Conservation (phyloP, 2,113 vertebrate species). For the Ictalurus punctatus region DNA sequence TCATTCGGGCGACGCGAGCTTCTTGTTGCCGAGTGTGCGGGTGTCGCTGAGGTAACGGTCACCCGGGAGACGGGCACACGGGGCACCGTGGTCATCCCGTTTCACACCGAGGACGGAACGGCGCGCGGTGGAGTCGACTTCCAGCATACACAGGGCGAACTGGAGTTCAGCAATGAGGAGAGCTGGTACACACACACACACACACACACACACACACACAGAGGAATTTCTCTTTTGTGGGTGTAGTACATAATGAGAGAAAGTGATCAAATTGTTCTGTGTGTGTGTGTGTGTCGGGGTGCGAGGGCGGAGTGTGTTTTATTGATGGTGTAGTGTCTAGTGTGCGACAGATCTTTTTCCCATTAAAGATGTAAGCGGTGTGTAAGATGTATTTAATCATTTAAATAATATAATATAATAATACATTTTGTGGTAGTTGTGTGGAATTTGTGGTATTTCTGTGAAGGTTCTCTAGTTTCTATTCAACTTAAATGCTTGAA, state of each 20-base stretch:
- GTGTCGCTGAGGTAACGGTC: constrained; percentile 80
- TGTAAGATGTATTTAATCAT: too few species aligned
- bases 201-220: constrained; percentile 55
- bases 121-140: constrained; percentile 86
- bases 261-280: neutral
- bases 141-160: constrained; percentile 82
- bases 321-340: constrained; percentile 40
- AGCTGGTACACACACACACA: constrained; percentile 79
- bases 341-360: constrained; percentile 34
- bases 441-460: neutral
- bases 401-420: too few species aligned
- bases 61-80: constrained; percentile 85
- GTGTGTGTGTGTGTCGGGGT: constrained; percentile 3
- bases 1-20: constrained; percentile 80
- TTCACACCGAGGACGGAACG: constrained; percentile 85
- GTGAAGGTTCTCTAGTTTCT: neutral
- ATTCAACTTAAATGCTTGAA: neutral
- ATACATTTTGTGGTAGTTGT: neutral
- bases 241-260: neutral
- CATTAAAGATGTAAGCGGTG: constrained; percentile 36
- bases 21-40: constrained; percentile 88
- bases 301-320: constrained; percentile 3
- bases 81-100: constrained; percentile 87
- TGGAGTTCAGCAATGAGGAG: constrained; percentile 89
- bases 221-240: neutral